A percentile compares a stretch with the other conserved stretches of the same genome.
These are phyloP conservation scores for Aphelenchoides besseyi DNA, from an alignment of 1,140 invertebrate species.

Conservation along the genomic window DNA sequence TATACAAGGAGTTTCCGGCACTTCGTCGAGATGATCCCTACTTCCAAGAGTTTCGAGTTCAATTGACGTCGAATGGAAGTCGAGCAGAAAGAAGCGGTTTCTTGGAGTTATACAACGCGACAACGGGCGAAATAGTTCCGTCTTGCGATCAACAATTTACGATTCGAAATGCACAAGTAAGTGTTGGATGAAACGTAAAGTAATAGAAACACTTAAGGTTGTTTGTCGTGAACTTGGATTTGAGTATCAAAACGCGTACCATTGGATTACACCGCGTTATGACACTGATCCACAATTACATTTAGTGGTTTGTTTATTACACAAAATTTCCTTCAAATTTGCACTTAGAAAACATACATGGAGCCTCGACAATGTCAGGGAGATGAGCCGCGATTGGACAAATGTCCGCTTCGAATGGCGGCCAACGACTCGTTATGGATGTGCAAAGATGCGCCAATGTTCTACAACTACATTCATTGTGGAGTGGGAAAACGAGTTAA, in stretches of 20 bases:
- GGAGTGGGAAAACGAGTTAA: conserved; percentile 66
- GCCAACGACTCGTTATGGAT: conserved; percentile 73
- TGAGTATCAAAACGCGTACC: conserved; percentile 80
- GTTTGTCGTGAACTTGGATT: conserved; percentile 89
- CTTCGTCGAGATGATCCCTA: conserved; percentile 52
- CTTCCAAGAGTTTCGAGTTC: conserved; percentile 46
- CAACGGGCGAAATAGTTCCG: conserved; percentile 90
- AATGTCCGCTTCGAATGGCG: conserved; percentile 71
- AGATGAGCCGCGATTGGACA: conserved; percentile 76
- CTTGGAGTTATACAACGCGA: conserved; percentile 87
- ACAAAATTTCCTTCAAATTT: too few relatives aligned
- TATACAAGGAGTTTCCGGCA: conserved; percentile 55
- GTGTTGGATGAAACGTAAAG: too few relatives aligned
- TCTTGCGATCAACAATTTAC: conserved; percentile 92
- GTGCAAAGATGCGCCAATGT: conserved; percentile 14
- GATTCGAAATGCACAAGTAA: conserved; percentile 80
- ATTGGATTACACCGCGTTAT: conserved; percentile 63
- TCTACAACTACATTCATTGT: conserved; percentile 88
- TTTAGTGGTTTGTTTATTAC: too few relatives aligned
- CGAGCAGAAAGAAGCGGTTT: conserved; percentile 69
- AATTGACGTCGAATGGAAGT: conserved; percentile 62
- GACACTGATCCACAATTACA: conserved; percentile 63
- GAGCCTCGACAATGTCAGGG: conserved; percentile 81
- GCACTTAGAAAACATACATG: conserved; percentile 94
- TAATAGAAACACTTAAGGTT: conserved; percentile 65